These are phyloP conservation scores for Tyrannus savana DNA, from an alignment of 2,113 vertebrate species.

Conservation along the genomic window DNA sequence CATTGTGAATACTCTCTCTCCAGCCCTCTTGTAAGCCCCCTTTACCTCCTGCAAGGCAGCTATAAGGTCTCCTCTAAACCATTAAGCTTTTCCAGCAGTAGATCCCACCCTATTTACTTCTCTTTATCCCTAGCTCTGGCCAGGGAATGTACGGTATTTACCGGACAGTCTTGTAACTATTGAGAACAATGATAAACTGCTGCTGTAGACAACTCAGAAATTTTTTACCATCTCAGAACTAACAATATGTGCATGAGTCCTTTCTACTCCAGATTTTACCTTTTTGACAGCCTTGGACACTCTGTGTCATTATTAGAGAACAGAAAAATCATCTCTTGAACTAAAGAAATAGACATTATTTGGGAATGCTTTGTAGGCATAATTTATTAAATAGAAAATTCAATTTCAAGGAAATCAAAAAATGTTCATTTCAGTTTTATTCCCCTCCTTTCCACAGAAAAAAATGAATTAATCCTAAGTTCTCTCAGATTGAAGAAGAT, in stretches of 20 bases:
- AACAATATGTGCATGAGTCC: background rate
- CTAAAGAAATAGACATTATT: background rate
- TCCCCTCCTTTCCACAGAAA: rapidly evolving
- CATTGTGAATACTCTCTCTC: background rate
- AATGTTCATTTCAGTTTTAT: background rate
- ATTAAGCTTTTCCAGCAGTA: background rate
- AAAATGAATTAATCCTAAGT: background rate
- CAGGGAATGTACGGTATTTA: background rate
- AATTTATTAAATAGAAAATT: background rate
- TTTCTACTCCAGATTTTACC: background rate
- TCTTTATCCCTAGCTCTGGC: background rate
- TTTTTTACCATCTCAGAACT: background rate
- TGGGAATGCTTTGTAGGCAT: background rate
- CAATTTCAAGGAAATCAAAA: background rate
- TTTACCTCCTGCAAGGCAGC: background rate
- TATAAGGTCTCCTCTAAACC: background rate
- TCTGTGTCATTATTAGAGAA: background rate
- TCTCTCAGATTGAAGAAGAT: background rate
- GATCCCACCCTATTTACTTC: background rate
- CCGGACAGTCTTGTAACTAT: background rate
- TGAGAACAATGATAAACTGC: background rate
- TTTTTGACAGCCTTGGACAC: background rate
- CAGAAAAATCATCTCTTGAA: background rate
- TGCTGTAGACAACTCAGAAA: background rate
- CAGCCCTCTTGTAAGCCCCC: background rate